Evolutionary conservation across 2,113 vertebrate species (phyloP).

Genomic region (Laterallus jamaicensis): DNA sequence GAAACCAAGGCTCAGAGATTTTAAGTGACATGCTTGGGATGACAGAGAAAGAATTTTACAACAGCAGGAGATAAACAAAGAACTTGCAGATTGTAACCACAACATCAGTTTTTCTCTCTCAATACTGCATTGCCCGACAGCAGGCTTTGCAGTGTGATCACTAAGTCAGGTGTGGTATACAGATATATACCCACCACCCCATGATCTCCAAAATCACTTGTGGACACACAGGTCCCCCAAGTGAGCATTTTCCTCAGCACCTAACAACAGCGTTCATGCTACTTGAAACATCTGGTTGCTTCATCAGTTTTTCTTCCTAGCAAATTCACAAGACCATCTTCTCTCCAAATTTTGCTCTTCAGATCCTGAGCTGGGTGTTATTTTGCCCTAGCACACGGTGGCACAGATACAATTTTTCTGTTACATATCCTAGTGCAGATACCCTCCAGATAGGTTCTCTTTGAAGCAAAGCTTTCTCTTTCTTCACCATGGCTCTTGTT

Average conservation of each 20-base stretch:
- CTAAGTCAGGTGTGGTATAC: too few relatives aligned
- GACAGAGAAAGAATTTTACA: background rate
- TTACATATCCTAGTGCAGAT: background rate
- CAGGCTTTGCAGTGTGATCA: background rate
- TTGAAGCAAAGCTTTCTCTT: background rate
- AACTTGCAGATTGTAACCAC: background rate
- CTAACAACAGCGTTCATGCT: background rate
- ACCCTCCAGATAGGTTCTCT: background rate
- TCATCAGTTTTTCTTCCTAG: background rate
- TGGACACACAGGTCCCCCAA: accelerated
- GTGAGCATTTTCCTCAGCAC: background rate
- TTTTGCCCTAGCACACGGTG: background rate
- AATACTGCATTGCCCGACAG: background rate
- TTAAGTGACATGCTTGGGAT: background rate
- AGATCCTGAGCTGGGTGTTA: background rate
- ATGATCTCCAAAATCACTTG: background rate
- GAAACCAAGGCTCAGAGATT: background rate
- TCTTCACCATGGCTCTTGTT: background rate
- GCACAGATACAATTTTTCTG: background rate
- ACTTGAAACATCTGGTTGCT: background rate
- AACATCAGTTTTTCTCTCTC: background rate
- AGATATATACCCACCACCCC: background rate
- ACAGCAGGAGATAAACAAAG: background rate
- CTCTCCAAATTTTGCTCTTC: background rate
- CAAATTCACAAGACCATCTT: background rate